Conservation (phyloP, 2,113 vertebrate genomes). For the Prionailurus viverrinus region DNA sequence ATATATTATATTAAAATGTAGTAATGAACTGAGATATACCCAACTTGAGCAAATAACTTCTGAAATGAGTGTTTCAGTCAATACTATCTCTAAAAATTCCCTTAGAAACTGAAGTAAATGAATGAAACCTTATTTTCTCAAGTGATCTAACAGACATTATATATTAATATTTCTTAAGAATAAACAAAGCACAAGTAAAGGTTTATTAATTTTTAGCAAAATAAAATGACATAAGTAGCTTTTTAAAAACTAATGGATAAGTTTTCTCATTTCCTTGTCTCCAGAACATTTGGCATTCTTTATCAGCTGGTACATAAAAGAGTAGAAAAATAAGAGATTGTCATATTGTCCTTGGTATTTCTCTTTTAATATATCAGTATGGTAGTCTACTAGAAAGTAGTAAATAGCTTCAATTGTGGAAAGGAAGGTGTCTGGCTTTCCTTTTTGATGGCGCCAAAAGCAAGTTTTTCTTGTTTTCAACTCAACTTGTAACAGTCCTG, state of each 20-base stretch:
- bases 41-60: neutral
- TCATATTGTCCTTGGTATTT: constrained; percentile 96
- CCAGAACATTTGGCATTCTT: constrained; percentile 92
- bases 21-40: neutral
- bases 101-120: constrained; percentile 12
- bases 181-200: constrained; percentile 54
- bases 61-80: constrained; percentile 30
- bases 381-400: constrained; percentile 97
- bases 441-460: constrained; percentile 98
- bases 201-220: constrained; percentile 67
- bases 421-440: constrained; percentile 96
- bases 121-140: constrained; percentile 21
- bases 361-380: constrained; percentile 89
- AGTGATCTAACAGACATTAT: neutral
- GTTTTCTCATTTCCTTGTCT: constrained; percentile 87
- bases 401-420: constrained; percentile 99
- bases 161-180: constrained; percentile 44
- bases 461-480: constrained; percentile 96
- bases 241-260: constrained; percentile 54
- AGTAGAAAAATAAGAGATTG: constrained; percentile 97
- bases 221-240: constrained; percentile 14
- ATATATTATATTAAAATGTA: constrained; percentile 21
- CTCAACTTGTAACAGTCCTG: constrained; percentile 96
- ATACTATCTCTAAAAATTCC: constrained; percentile 25
- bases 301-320: constrained; percentile 95